Evolutionary conservation across 2,113 vertebrate genomes (phyloP).

Genomic region (Labeo rohita): DNA sequence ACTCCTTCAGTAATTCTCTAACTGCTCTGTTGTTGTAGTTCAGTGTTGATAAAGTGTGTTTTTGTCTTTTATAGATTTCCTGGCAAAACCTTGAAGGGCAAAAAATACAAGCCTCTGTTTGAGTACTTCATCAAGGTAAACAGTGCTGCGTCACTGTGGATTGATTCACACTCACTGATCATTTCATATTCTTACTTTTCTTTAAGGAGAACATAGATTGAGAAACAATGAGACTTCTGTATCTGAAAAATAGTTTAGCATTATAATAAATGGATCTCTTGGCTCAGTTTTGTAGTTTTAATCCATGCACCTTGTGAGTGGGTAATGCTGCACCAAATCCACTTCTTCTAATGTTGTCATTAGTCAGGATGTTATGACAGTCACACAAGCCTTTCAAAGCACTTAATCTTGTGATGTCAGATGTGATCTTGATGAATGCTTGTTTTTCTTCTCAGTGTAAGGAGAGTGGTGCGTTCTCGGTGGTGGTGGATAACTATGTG

Average conservation of each 20-base stretch:
- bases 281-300: neutral
- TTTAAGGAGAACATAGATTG: neutral
- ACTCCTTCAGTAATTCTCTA: neutral
- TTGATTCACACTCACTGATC: neutral
- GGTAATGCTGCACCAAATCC: neutral
- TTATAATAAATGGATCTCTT: neutral
- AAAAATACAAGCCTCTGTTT: constrained; percentile 92
- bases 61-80: constrained; percentile 82
- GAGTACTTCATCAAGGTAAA: constrained; percentile 92
- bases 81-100: constrained; percentile 88
- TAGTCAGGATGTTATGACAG: neutral
- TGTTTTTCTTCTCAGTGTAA: constrained; percentile 74
- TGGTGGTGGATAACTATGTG: constrained; percentile 89
- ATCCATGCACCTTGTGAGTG: neutral
- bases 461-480: constrained; percentile 84
- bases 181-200: neutral
- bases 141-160: constrained; percentile 19
- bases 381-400: neutral
- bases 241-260: neutral
- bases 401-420: neutral
- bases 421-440: constrained; percentile 7
- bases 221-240: neutral
- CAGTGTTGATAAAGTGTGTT: neutral
- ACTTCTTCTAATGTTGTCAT: neutral
- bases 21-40: neutral